phyloP scores from a whole-genome alignment of 1,140 invertebrate genomes.

The Tetramorium simillimum region DNA sequence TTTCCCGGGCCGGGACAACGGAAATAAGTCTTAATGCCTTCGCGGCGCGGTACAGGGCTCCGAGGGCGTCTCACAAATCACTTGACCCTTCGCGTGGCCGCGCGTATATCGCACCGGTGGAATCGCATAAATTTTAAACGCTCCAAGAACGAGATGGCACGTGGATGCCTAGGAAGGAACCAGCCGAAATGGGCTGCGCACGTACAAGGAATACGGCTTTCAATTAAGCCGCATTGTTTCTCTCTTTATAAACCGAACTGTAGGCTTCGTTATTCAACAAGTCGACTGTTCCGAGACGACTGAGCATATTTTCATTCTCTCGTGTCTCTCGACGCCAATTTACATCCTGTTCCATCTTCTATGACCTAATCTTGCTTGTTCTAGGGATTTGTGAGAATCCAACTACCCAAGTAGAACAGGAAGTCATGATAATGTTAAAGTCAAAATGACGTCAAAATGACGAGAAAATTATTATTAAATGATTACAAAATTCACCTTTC shows the following conservation, averaged over 20 bases:
- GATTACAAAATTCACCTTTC: no score
- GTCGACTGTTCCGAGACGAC: constrained; percentile 46
- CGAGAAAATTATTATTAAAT: no score
- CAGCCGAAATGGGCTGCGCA: neutral
- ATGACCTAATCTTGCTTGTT: no score
- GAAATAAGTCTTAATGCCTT: constrained; percentile 55
- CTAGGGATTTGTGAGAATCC: neutral
- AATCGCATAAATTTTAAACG: constrained; percentile 69
- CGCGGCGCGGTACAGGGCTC: constrained; percentile 26
- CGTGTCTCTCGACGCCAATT: constrained; percentile 57
- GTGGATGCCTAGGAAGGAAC: neutral
- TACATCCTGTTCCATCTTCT: constrained; percentile 31
- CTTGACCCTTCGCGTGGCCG: constrained; percentile 62
- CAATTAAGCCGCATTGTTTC: constrained; percentile 73
- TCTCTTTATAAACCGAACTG: constrained; percentile 39
- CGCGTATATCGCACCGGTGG: constrained; percentile 53
- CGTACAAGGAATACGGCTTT: constrained; percentile 49
- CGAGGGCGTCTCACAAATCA: constrained; percentile 67
- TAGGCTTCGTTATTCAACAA: constrained; percentile 71
- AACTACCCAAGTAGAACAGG: neutral
- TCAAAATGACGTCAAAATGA: no score
- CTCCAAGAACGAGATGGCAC: neutral
- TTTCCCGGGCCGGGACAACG: constrained; percentile 54
- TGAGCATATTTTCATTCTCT: constrained; percentile 57
- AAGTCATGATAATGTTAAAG: no score